Base-by-base conservation (phyloP, 2,888 invertebrate genomes). In the Meghimatium bilineatum region DNA sequence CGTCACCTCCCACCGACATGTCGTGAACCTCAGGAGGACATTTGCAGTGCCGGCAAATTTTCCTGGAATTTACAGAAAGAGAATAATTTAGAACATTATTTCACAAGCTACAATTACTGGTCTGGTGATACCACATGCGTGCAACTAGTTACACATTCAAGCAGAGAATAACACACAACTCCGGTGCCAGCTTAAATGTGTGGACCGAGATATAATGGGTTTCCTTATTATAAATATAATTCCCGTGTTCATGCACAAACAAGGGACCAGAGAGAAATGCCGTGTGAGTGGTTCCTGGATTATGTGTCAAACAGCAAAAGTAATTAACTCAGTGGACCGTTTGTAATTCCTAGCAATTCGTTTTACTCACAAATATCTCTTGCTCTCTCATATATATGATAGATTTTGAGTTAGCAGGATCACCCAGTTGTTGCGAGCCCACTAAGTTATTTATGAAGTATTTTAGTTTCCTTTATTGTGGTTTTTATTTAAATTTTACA, bases 31-130 rank as follows among this genome's bases (percentile, higher is more conserved):
- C 94, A 63, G 94, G 95, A 20, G 95, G 95, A 93, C 95, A 96
- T 94, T 96, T 96, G 95, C 96, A 97, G 95, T 96, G 96, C 86
- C 96, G 95, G 94, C 96, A 97, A 92, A 97, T 96, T 90, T 97
- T 96, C 93, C 97, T 97, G 95, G n/a, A 95, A 95, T 72, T 6
- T 6, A 56, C 49, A 49, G 2, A 8, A 63, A 63, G n/a, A 8
- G n/a, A 56, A n/a, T 10, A 63, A n/a, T 23, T n/a, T 10, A n/a
- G 26, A 12, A n/a, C 5, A 1, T 5, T 63, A n/a, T 17, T 10
- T 63, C 26, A 8, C n/a, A n/a, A 10, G n/a, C 60, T 63, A n/a
- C n/a, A 2, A n/a, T 6, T n/a, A 12, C 26, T n/a, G n/a, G n/a
- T 63, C 2, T 63, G 1, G 60, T n/a, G 56, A 23, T 56, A 5